Conservation (phyloP, 2,797 vertebrate species). For the Corythornis leucogaster region DNA sequence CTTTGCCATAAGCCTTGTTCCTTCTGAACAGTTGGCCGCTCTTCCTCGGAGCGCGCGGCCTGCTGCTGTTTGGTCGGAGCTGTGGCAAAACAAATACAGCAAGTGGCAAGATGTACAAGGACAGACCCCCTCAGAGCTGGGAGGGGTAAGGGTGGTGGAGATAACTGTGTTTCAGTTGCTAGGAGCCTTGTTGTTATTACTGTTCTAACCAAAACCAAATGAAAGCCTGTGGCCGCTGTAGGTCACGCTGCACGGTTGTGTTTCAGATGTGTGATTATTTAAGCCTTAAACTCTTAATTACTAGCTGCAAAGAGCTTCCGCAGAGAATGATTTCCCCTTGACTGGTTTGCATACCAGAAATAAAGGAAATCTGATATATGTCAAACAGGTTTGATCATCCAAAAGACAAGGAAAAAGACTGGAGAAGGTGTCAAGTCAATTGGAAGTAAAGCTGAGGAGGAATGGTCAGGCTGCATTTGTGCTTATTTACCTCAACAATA, state of each 20-base stretch:
- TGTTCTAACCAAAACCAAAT: neutral
- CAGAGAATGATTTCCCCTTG: neutral
- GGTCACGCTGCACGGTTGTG: rapidly evolving
- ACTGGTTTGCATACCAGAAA: neutral
- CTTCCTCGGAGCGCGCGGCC: neutral
- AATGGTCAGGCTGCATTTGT: neutral
- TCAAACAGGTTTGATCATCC: neutral
- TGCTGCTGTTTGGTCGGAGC: neutral
- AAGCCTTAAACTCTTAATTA: neutral
- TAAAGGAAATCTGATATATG: neutral
- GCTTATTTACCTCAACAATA: neutral
- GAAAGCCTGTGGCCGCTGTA: neutral
- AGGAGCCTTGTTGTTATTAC: neutral
- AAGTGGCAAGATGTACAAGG: rapidly evolving
- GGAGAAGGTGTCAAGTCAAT: neutral
- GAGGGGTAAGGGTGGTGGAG: neutral
- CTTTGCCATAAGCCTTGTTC: neutral
- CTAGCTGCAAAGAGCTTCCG: neutral
- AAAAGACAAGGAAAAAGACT: neutral
- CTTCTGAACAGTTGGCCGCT: neutral
- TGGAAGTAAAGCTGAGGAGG: neutral
- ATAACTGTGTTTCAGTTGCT: neutral
- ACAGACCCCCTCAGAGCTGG: neutral
- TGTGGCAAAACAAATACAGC: rapidly evolving
- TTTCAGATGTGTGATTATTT: neutral